These are phyloP conservation scores for Ailuropoda melanoleuca DNA, from an alignment of 2,113 vertebrate genomes.

Conservation along the genomic window DNA sequence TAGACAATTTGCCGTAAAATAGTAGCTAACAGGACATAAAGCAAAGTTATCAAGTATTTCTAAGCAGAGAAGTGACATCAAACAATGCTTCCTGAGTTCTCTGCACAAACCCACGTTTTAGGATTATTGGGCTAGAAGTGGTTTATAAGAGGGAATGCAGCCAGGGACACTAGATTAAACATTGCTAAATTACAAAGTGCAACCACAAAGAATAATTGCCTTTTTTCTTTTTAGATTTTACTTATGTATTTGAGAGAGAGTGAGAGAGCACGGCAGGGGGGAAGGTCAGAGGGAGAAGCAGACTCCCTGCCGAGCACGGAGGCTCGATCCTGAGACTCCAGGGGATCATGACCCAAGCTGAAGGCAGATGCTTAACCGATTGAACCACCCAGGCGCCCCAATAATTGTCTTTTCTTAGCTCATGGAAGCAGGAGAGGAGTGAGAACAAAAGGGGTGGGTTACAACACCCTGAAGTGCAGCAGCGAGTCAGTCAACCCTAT, in stretches of 20 bases:
- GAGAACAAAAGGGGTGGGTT: not conserved
- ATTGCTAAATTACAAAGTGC: not conserved
- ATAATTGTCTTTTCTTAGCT: not conserved
- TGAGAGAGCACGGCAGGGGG: no score
- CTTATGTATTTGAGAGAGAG: no score
- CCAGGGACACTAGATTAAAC: not conserved
- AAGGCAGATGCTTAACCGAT: no score
- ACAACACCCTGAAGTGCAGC: not conserved
- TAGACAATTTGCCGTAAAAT: not conserved
- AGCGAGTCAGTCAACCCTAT: not conserved
- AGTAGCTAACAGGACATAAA: not conserved
- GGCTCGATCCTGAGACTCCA: no score
- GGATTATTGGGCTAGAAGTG: not conserved
- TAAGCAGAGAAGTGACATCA: not conserved
- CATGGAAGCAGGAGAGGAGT: not conserved
- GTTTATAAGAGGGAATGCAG: not conserved
- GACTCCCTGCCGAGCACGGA: no score
- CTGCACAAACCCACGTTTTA: not conserved
- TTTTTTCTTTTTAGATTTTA: no score
- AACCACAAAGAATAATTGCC: not conserved
- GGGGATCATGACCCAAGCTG: no score
- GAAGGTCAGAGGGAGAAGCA: no score
- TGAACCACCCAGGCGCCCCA: not conserved
- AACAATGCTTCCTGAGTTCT: not conserved
- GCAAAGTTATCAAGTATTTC: not conserved